Evolutionary conservation across 35 echinoderm and acorn worm species (phyloP), one percentile per base, ranked within the genome.

Genomic region (Holothuria glaberrima): DNA sequence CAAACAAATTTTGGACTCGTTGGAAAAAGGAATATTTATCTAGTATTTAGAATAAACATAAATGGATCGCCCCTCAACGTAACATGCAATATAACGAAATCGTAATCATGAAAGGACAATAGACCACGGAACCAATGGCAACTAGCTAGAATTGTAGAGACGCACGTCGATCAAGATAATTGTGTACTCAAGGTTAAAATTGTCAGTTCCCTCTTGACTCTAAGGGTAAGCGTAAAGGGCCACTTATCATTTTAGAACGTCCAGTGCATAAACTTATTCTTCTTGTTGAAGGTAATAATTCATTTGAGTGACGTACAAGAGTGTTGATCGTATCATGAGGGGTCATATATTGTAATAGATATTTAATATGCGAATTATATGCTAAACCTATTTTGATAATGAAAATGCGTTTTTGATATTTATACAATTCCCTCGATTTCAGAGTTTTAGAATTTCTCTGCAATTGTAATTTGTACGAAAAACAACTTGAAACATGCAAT

Each of bases 21-120:
- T 95, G 94, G 94, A 92, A 46, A 59, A 95, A 67, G 58, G 90
- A 95, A 50, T 95, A 85, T 74, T 60, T 95, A 12, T 68, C 60
- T 16, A 86, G 18, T 48, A 78, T 95, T 9, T 90, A 95, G 45
- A 26, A 38, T 0, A 65, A 87, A 38, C 83, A 86, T 29, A 92
- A 95, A 65, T 92, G 90, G 94, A 48, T 56, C 1, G 14, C 12
- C 18, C 21, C 56, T 14, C 5, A 62, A 21, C 21, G 71, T 26
- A 84, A 94, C 28, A 12, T 88, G 28, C 9, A 91, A 71, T 30
- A 88, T 30, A 82, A 75, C 9, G 89, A 46, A 5, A 46, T 46
- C 10, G 44, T 10, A 46, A 46, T 46, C 44, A 46, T 46, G 44
- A 46, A 46, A 46, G 44, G 10, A 66, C 10, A 66, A 66, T 66